These are phyloP conservation scores for Phasia obesa DNA, from an alignment of 2,888 invertebrate species.

Conservation along the genomic window DNA sequence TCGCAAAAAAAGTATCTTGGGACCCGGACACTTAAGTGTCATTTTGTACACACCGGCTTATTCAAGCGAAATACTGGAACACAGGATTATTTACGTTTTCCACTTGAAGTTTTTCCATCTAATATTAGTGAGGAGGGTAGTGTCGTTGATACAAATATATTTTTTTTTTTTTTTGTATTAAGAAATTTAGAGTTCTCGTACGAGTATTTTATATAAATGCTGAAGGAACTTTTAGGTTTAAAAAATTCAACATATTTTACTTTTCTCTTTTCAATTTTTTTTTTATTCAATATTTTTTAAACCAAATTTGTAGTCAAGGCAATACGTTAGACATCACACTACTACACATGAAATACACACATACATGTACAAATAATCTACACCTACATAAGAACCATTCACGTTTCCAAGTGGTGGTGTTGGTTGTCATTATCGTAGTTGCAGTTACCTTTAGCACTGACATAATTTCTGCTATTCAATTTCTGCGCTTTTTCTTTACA, in stretches of 20 bases:
- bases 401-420: constrained; percentile 32
- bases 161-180: constrained; percentile 30
- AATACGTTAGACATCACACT: constrained; percentile 40
- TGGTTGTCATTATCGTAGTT: constrained; percentile 47
- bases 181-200: constrained; percentile 14
- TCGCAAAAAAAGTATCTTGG: too few relatives aligned
- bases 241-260: constrained; percentile 44
- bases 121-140: not conserved
- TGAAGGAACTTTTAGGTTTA: constrained; percentile 8
- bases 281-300: constrained; percentile 18
- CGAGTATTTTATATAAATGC: not conserved
- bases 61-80: constrained; percentile 28
- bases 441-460: constrained; percentile 61
- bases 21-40: too few relatives aligned
- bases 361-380: not conserved
- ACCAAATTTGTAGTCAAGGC: constrained; percentile 50
- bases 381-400: constrained; percentile 19
- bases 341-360: not conserved
- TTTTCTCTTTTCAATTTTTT: constrained; percentile 10
- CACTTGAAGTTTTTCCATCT: constrained; percentile 2
- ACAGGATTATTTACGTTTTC: constrained; percentile 9
- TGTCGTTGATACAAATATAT: not conserved
- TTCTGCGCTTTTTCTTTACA: constrained; percentile 32
- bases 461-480: constrained; percentile 37
- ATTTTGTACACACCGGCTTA: constrained; percentile 36